Evolutionary conservation across 2,888 invertebrate genomes (phyloP), one percentile per base, ranked within the genome.

Genomic region (Xylophagus ater): DNA sequence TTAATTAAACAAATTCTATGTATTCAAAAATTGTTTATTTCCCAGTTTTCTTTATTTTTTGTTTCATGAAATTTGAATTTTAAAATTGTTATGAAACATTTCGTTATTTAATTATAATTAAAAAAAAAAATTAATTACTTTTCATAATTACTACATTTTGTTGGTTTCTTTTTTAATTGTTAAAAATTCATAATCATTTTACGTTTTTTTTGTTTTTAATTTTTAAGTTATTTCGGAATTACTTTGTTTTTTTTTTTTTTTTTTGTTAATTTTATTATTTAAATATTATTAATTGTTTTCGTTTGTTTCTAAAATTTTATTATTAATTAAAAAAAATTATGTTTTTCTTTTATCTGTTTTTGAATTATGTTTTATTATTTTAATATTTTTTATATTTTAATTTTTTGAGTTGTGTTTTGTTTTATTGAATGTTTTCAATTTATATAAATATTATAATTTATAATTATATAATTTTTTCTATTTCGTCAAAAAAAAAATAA

Each of bases 301-400:
- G 3, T 30, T 13, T 7, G 19, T 32, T 21, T 10, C 7, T 33
- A 19, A 4, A 21, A 17, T 28, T 36, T 36, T 36, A 3, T 7
- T 24, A 25, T 36, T 34, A 23, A 28, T 34, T 36, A 36, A 28
- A 36, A 36, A 36, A 36, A 36, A 28, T 10, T 36, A 12, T 36
- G 10, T 23, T 23, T 23, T 23, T 10, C 6, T 23, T 23, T 23
- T 10, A 23, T 6, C 7, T 23, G 6, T 10, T 6, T 8, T 23
- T 23, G 6, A 6, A 23, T 6, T 23, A 10, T 6, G 23, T 8
- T 23, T 23, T 8, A 23, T 10, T 23, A 10, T 10, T 23, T 23
- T 23, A n/a, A n/a, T n/a, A n/a, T n/a, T n/a, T n/a, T n/a, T n/a
- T n/a, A n/a, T n/a, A n/a, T n/a, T n/a, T n/a, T n/a, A n/a, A n/a